Base-by-base conservation (phyloP, 2,113 vertebrate genomes). In the Cyanoramphus novaezelandiae region DNA sequence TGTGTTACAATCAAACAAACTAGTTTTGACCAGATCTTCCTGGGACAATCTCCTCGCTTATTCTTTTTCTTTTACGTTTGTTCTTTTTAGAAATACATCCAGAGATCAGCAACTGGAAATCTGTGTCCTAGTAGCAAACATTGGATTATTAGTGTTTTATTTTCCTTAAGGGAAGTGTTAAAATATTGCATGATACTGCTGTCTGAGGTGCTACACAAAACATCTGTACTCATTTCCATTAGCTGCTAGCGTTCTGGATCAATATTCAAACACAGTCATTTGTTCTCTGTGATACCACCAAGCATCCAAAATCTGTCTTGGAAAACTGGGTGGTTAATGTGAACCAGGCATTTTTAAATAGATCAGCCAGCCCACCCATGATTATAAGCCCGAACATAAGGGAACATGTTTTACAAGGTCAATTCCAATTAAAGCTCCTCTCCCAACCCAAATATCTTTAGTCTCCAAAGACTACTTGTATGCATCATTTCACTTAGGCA, bases 361-460 rank as follows among this genome's bases (percentile, higher is more conserved):
- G 94, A 95, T 82, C 84, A 86, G 72, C 93, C 37, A 59, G 98
- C 97, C 98, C 98, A 98, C 98, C 97, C 98, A 96, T 88, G 88
- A 94, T 93, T 95, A 88, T 60, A 93, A 94, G 77, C 76, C 82
- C 95, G 95, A 97, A 95, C 93, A 91, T 95, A 92, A 95, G 85
- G 90, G 92, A 95, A 52, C 71, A 15, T 88, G 39, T 95, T 94
- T 95, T 93, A 92, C 91, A 93, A 92, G 98, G 94, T 97, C 97
- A 95, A 17, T 90, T 97, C 96, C 95, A 97, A 96, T 95, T 94
- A 97, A 97, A 96, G 71, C 90, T 95, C 63, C 95, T 96, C 92
- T 98, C 96, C 97, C 97, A 94, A 68, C 82, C 93, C 90, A 97
- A 97, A 94, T 96, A 97, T 95, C 96, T 97, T 96, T 96, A 95